Base-by-base conservation (phyloP, 2,113 vertebrate species). In the Labeo catla region DNA sequence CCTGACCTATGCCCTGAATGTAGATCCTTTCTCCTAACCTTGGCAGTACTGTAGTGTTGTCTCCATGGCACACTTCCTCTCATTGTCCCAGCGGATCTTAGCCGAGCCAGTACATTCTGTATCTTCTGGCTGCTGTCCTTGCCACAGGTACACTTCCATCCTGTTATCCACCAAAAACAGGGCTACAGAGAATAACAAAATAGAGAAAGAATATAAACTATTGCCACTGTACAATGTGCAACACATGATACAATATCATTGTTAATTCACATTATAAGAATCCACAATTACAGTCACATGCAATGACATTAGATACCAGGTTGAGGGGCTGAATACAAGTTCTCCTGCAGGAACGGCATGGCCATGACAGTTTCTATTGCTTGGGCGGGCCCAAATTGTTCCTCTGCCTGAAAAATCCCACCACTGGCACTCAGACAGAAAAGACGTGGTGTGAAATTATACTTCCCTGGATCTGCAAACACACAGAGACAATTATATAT, bases 131-230 rank as follows among this genome's bases (percentile, higher is more conserved):
- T 94, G 91, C 91, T 88, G 90, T 85, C 95, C 95, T 89, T 96
- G 95, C 95, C 95, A 96, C 90, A 96, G 92, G 88, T 96, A 96
- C 87, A 96, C 95, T 90, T 96, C 95, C 94, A 95, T 93, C 15
- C 92, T 94, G 90, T 95, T 96, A 87, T 96, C 95, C 85, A 96
- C 89, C 86, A 96, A 86, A 86, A 95, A 96, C 68, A 95, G 83
- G 8, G 94, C 95, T 96, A 57, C 16, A 87, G 9, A 86, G 0
- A 87, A 47, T 57, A 4, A 52, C 43, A 54, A 13, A 21, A 36
- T n/a, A 36, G 77, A 68, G 2, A 49, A 12, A 63, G 9, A 81
- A 66, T 12, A n/a, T 34, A 61, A 45, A 59, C 2, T 23, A 34
- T 45, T 50, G 79, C 5, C 45, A 23, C 52, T n/a, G 34, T 36